phyloP scores from a whole-genome alignment of 2,888 invertebrate species.

The Clepsis dumicolana region DNA sequence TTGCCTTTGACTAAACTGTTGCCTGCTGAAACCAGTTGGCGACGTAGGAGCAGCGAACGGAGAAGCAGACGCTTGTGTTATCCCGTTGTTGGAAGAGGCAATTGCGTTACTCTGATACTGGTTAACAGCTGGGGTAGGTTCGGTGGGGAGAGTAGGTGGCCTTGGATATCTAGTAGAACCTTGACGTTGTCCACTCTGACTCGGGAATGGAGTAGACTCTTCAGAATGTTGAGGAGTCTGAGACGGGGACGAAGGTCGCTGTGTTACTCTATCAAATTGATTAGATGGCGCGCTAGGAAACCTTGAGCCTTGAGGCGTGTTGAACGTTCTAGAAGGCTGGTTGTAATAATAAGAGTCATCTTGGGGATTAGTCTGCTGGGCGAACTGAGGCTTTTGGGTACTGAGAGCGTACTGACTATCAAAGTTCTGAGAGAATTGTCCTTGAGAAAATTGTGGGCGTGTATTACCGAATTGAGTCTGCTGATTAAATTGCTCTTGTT shows the following conservation, averaged over 20 bases:
- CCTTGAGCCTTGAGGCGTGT: constrained; percentile 52
- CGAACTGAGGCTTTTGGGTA: constrained; percentile 53
- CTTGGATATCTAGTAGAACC: constrained; percentile 49
- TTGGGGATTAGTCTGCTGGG: constrained; percentile 54
- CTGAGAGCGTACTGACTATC: constrained; percentile 50
- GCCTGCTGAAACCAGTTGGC: constrained; percentile 44
- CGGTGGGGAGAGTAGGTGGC: constrained; percentile 45
- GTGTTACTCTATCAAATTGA: constrained; percentile 57
- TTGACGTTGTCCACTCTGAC: constrained; percentile 39
- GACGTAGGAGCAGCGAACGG: constrained; percentile 60
- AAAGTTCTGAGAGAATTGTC: constrained; percentile 45
- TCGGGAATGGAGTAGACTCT: constrained; percentile 44
- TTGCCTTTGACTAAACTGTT: constrained; percentile 42
- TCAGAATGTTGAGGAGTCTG: constrained; percentile 41
- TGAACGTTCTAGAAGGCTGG: constrained; percentile 65
- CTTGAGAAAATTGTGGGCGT: constrained; percentile 43
- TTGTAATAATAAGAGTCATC: constrained; percentile 70
- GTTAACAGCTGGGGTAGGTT: constrained; percentile 18
- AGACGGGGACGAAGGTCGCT: constrained; percentile 45
- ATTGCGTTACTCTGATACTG: constrained; percentile 32
- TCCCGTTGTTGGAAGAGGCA: constrained; percentile 51
- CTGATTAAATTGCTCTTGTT: constrained; percentile 40
- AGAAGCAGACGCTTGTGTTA: constrained; percentile 68
- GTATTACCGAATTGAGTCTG: constrained; percentile 37
- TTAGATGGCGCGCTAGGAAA: constrained; percentile 56